Percentiles rank a stretch among this genome's conserved stretches.
These are phyloP conservation scores for Clarias batrachus DNA, from an alignment of 2,113 vertebrate species.

Conservation along the genomic window DNA sequence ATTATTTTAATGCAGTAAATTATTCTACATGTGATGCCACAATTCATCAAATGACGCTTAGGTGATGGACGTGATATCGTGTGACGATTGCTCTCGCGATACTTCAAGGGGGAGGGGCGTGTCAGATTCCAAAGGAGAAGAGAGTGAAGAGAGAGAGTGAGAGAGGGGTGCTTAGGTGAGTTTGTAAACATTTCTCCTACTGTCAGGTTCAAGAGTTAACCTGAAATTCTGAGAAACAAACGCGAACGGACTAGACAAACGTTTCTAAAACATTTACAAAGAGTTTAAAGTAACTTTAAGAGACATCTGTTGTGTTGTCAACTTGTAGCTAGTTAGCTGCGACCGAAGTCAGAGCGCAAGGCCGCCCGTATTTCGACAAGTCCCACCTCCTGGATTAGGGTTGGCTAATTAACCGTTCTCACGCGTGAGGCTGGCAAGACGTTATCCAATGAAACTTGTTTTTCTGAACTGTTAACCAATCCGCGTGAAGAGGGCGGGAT, in stretches of 20 bases:
- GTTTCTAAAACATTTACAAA: neutral
- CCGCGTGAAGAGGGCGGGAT: neutral
- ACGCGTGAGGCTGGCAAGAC: neutral
- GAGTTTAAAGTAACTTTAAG: constrained; percentile 22
- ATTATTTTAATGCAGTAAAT: neutral
- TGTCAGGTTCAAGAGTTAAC: constrained; percentile 51
- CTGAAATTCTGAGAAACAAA: constrained; percentile 22
- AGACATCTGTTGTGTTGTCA: constrained; percentile 43
- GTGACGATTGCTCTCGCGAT: constrained; percentile 68
- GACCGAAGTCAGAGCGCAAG: constrained; percentile 27
- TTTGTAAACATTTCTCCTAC: constrained; percentile 78
- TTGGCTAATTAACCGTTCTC: neutral
- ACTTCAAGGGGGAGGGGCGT: constrained; percentile 68
- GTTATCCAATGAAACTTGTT: neutral
- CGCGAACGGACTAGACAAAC: neutral
- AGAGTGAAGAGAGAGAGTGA: constrained; percentile 68
- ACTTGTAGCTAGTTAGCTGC: constrained; percentile 37
- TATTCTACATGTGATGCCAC: neutral
- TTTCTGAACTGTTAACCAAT: neutral
- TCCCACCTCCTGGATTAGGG: neutral
- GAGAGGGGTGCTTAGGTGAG: constrained; percentile 77
- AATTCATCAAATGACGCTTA: neutral
- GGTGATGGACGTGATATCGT: neutral
- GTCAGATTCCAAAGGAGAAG: constrained; percentile 78
- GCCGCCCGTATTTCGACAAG: constrained; percentile 23